Evolutionary conservation across 2,888 invertebrate genomes (phyloP).

Genomic region (Meiosimyza decipiens): DNA sequence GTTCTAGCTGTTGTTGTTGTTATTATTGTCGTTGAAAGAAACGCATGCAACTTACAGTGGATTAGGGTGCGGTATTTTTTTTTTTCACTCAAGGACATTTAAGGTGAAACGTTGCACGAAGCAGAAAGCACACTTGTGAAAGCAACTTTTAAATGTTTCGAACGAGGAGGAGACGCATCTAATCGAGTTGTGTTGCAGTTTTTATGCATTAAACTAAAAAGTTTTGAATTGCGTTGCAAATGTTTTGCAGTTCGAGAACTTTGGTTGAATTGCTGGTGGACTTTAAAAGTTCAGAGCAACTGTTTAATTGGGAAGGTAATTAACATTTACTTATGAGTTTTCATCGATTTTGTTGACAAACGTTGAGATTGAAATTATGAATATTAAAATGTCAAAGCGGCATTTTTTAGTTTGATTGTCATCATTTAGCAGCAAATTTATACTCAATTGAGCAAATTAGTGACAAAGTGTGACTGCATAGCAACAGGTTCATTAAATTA

Average conservation of each 20-base stretch:
- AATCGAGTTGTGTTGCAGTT: not conserved
- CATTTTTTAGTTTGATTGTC: too few relatives aligned
- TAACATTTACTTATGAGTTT: not conserved
- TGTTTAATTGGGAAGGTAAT: not conserved
- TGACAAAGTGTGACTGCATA: not conserved
- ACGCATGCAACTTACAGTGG: too few relatives aligned
- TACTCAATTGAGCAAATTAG: not conserved
- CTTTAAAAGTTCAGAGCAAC: conserved; percentile 4
- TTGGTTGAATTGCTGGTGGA: not conserved
- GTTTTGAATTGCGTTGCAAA: conserved; percentile 19
- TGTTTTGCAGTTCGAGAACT: not conserved
- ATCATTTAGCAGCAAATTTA: not conserved
- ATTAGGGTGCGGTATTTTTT: too few relatives aligned
- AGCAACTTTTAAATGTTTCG: too few relatives aligned
- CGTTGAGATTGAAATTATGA: too few relatives aligned
- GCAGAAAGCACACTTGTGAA: too few relatives aligned
- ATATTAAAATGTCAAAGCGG: too few relatives aligned
- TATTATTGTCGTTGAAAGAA: not conserved
- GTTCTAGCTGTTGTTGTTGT: not conserved
- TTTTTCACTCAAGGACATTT: too few relatives aligned
- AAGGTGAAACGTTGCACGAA: too few relatives aligned
- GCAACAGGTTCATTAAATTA: conserved; percentile 19
- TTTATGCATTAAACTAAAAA: not conserved
- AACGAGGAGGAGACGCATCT: not conserved
- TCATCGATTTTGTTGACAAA: not conserved